Percentiles rank a stretch among this genome's conserved stretches.
phyloP scores from a whole-genome alignment of 2,113 vertebrate species.

The Rattus rattus region DNA sequence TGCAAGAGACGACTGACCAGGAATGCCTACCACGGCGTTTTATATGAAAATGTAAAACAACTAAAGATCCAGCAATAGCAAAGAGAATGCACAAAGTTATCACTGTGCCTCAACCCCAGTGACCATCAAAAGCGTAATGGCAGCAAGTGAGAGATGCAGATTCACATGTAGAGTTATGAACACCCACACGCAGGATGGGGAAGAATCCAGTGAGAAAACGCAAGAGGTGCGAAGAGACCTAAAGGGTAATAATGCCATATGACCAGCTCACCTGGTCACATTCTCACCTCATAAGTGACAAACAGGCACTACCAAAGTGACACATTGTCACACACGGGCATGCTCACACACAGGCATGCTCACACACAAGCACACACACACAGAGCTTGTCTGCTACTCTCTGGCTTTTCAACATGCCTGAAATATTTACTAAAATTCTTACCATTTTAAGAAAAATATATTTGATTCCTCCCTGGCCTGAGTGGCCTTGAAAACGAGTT shows the following conservation, averaged over 20 bases:
- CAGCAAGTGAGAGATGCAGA: not conserved
- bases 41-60: not conserved
- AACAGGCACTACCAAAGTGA: not conserved
- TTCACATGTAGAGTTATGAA: not conserved
- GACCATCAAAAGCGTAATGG: not conserved
- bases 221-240: too few species aligned
- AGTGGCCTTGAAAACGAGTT: not conserved
- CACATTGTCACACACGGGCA: not conserved
- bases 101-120: fast-evolving
- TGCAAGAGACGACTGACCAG: not conserved
- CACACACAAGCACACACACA: not conserved
- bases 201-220: not conserved
- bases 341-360: not conserved
- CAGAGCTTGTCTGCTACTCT: not conserved
- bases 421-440: not conserved
- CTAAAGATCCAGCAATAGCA: not conserved
- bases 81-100: not conserved
- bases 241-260: fast-evolving
- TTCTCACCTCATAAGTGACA: too few species aligned
- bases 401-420: not conserved
- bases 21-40: not conserved
- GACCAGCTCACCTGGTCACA: not conserved
- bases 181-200: not conserved
- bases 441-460: not conserved
- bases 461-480: not conserved